Evolutionary conservation across 2,113 vertebrate species (phyloP).

Genomic region (Larimichthys polyactis): DNA sequence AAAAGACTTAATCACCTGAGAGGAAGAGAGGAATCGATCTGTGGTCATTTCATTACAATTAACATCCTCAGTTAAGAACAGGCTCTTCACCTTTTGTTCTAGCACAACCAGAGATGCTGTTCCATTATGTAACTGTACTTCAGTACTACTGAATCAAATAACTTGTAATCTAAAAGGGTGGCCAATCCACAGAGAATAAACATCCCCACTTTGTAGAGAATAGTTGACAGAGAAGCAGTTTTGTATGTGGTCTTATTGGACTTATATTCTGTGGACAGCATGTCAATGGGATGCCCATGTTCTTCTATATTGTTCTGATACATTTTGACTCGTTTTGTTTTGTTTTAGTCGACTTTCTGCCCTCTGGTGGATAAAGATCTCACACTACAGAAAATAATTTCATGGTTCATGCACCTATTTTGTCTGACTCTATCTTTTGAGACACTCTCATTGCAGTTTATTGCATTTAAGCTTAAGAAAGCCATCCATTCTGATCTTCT

Average conservation of each 20-base stretch:
- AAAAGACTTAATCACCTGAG: not conserved
- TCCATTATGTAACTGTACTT: not conserved
- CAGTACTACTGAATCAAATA: not conserved
- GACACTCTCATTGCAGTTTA: not conserved
- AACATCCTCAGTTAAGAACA: not conserved
- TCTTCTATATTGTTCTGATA: not conserved
- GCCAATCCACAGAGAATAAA: not conserved
- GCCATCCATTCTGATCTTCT: not conserved
- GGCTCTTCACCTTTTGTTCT: not conserved
- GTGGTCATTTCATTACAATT: not conserved
- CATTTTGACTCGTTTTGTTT: no score
- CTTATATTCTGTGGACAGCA: not conserved
- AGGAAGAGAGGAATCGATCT: not conserved
- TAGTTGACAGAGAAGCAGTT: conserved; percentile 4
- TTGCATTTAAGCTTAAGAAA: not conserved
- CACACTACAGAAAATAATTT: not conserved
- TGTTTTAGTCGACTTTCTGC: not conserved
- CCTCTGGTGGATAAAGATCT: conserved; percentile 11
- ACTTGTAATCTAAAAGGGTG: not conserved
- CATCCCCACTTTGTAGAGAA: not conserved
- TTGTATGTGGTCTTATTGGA: no score
- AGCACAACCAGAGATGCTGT: not conserved
- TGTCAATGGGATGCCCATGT: not conserved
- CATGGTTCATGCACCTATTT: not conserved
- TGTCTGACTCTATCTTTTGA: not conserved